Conservation (phyloP, 2,888 invertebrate genomes). For the Xylophagus ater region DNA sequence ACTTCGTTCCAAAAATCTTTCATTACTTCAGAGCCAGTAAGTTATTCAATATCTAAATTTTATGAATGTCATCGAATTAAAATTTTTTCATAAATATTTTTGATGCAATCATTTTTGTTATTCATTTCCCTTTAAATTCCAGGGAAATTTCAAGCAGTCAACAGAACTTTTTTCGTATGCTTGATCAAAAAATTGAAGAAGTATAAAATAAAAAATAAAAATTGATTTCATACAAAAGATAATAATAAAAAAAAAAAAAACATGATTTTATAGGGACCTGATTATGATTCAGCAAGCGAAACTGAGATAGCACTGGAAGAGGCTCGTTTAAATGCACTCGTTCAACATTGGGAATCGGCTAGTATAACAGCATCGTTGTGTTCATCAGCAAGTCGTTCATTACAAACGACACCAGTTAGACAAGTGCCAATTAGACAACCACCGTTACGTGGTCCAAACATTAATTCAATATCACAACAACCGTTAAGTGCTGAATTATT, state of each 20-base stretch:
- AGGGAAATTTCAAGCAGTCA: slow-evolving; percentile 84
- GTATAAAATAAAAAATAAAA: slow-evolving; percentile 41
- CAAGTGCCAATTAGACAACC: slow-evolving; percentile 32
- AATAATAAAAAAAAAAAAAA: slow-evolving; percentile 1
- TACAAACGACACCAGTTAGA: slow-evolving; percentile 44
- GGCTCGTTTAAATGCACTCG: slow-evolving; percentile 52
- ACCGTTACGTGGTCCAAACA: slow-evolving; percentile 23
- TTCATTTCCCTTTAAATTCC: no score
- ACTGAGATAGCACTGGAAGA: slow-evolving; percentile 58
- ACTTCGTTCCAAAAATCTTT: slow-evolving; percentile 41
- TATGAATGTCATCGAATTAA: neutral
- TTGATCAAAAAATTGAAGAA: slow-evolving; percentile 84
- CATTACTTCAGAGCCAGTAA: slow-evolving; percentile 46
- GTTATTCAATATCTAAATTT: slow-evolving; percentile 21
- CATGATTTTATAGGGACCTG: slow-evolving; percentile 52
- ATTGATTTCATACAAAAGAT: neutral
- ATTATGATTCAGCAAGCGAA: slow-evolving; percentile 69
- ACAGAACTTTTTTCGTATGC: slow-evolving; percentile 85
- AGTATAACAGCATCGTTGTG: slow-evolving; percentile 46
- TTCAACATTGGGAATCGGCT: slow-evolving; percentile 67
- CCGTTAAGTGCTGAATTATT: slow-evolving; percentile 32
- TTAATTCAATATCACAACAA: slow-evolving; percentile 23
- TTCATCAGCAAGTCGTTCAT: slow-evolving; percentile 43
- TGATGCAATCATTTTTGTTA: no score
- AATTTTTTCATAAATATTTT: no score